A percentile compares a stretch with the other conserved stretches of the same genome.
Evolutionary conservation across 2,797 vertebrate species (phyloP).

Genomic region (Astyanax mexicanus): DNA sequence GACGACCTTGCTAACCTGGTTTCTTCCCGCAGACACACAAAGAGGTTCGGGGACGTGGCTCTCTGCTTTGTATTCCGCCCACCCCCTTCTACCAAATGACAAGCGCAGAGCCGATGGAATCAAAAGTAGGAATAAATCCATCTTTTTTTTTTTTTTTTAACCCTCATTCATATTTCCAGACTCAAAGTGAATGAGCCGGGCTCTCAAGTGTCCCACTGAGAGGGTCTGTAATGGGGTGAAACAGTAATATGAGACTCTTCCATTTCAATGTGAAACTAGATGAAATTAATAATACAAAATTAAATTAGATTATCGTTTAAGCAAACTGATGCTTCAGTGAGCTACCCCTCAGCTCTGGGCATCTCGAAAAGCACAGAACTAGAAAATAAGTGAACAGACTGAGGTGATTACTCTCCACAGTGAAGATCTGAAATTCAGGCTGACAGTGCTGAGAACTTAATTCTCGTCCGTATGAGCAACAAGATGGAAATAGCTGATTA

Average conservation of each 20-base stretch:
- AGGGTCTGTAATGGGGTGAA: background rate
- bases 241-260: background rate
- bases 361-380: conserved; percentile 55
- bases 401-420: background rate
- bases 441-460: background rate
- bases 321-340: conserved; percentile 48
- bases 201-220: conserved; percentile 10
- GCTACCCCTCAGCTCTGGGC: conserved; percentile 44
- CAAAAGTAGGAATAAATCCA: conserved; percentile 41
- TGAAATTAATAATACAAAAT: conserved; percentile 51
- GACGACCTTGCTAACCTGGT: conserved; percentile 44
- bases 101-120: conserved; percentile 59
- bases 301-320: conserved; percentile 27
- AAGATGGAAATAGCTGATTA: conserved; percentile 1
- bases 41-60: background rate
- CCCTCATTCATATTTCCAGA: conserved; percentile 3
- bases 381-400: conserved; percentile 57
- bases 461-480: conserved; percentile 5
- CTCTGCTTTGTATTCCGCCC: conserved; percentile 65
- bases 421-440: background rate
- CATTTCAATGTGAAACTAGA: conserved; percentile 63
- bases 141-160: too few relatives aligned
- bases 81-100: conserved; percentile 47
- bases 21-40: conserved; percentile 32
- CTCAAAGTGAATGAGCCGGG: conserved; percentile 4